A percentile compares a stretch with the other conserved stretches of the same genome.
phyloP scores from a whole-genome alignment of 2,888 invertebrate genomes.

The Meiosimyza platycephala region DNA sequence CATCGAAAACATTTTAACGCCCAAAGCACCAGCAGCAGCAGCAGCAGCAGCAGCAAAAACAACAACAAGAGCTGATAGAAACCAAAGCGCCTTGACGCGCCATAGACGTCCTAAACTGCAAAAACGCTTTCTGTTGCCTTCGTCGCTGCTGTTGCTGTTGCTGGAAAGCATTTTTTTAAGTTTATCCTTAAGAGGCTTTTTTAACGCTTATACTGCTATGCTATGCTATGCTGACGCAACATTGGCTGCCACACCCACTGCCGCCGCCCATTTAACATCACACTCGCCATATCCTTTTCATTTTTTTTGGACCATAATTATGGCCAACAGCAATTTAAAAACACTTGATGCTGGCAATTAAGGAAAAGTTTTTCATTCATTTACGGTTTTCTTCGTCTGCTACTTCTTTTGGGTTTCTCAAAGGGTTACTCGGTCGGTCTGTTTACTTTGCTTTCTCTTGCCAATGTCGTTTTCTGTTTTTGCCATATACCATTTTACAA shows the following conservation, averaged over 20 bases:
- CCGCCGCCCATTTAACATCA: neutral
- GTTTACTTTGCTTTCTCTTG: neutral
- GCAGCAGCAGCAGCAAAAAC: too few species aligned
- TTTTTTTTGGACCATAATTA: conserved; percentile 56
- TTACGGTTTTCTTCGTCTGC: conserved; percentile 10
- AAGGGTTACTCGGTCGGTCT: neutral
- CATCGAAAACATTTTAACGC: too few species aligned
- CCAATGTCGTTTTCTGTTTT: conserved; percentile 1
- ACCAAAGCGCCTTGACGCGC: too few species aligned
- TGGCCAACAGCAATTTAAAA: conserved; percentile 59
- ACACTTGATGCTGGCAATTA: conserved; percentile 61
- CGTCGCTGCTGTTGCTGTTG: neutral
- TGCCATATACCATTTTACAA: conserved; percentile 44
- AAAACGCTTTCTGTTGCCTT: neutral
- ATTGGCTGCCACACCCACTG: neutral
- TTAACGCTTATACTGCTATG: too few species aligned
- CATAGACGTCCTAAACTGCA: neutral
- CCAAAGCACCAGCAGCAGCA: too few species aligned
- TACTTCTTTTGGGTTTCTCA: neutral
- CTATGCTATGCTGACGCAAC: neutral
- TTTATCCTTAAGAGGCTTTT: conserved; percentile 1
- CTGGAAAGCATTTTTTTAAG: neutral
- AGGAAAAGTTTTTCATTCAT: conserved; percentile 44
- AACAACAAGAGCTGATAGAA: too few species aligned
- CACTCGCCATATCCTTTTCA: conserved; percentile 8